Evolutionary conservation across 2,888 invertebrate species (phyloP).

Genomic region (Eutolmus rufibarbis): DNA sequence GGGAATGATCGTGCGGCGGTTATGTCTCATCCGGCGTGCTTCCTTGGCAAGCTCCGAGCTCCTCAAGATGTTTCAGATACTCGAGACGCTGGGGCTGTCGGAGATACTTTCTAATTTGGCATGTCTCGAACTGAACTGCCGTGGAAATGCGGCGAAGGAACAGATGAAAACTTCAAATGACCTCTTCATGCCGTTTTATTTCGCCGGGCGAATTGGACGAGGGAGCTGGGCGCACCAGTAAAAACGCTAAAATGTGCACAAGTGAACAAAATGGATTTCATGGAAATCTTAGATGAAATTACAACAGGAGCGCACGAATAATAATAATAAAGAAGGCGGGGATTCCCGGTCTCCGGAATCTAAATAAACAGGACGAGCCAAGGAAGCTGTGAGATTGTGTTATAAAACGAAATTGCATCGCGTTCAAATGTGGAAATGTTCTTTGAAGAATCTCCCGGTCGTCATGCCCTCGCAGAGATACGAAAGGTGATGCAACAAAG

Average conservation of each 20-base stretch:
- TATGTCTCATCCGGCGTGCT: background rate
- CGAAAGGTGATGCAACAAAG: background rate
- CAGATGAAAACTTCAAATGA: constrained; percentile 37
- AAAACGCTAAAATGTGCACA: constrained; percentile 3
- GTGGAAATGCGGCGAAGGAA: background rate
- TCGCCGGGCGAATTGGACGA: constrained; percentile 3
- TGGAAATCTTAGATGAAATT: constrained; percentile 33
- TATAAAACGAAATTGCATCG: constrained; percentile 31
- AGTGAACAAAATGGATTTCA: constrained; percentile 28
- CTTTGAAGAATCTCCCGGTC: background rate
- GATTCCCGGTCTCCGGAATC: background rate
- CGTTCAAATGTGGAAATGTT: background rate
- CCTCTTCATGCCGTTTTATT: constrained; percentile 33
- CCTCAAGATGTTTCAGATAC: background rate
- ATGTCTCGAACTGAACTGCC: constrained; percentile 20
- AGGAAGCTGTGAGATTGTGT: constrained; percentile 14
- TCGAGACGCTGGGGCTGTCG: background rate
- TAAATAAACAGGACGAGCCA: constrained; percentile 14
- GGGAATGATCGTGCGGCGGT: constrained; percentile 19
- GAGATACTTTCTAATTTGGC: constrained; percentile 32
- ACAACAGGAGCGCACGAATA: background rate
- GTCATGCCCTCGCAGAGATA: background rate
- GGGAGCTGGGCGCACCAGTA: background rate
- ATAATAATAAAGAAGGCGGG: background rate
- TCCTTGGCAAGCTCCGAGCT: background rate